Conservation (phyloP, 2,888 invertebrate species). For the Phyllotreta cruciferae region DNA sequence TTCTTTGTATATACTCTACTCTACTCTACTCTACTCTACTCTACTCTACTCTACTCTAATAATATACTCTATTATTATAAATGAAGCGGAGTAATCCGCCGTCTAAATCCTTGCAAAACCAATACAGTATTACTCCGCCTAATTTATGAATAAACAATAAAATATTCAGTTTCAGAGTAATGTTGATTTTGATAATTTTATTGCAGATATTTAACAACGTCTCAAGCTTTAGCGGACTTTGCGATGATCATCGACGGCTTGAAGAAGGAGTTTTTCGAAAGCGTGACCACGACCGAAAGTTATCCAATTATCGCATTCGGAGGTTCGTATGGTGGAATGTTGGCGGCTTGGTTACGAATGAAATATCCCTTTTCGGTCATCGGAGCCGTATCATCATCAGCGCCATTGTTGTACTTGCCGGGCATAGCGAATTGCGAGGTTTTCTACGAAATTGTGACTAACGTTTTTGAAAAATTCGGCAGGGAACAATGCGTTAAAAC, state of each 20-base stretch:
- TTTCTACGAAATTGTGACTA: conserved; percentile 79
- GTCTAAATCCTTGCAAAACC: too few species aligned
- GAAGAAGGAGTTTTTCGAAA: conserved; percentile 50
- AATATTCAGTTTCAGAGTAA: too few species aligned
- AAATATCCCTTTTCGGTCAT: conserved; percentile 91
- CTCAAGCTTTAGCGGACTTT: conserved; percentile 94
- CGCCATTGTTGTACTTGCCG: conserved; percentile 87
- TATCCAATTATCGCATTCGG: conserved; percentile 85
- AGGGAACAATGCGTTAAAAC: conserved; percentile 71
- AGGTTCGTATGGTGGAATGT: conserved; percentile 97
- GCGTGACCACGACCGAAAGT: conserved; percentile 53
- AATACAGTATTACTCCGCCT: too few species aligned
- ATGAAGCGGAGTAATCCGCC: too few species aligned
- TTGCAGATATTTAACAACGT: conserved; percentile 77
- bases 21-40: too few species aligned
- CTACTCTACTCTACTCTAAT: too few species aligned
- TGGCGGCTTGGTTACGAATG: conserved; percentile 93
- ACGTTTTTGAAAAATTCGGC: conserved; percentile 67
- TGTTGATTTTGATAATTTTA: too few species aligned
- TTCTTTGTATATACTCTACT: too few species aligned
- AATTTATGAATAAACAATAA: too few species aligned
- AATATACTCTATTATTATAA: too few species aligned
- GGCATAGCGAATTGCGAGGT: conserved; percentile 79
- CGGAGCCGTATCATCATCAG: conserved; percentile 92
- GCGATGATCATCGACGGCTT: conserved; percentile 77